Evolutionary conservation across 2,888 invertebrate genomes (phyloP).

Genomic region (Lasioglossum malachurum): DNA sequence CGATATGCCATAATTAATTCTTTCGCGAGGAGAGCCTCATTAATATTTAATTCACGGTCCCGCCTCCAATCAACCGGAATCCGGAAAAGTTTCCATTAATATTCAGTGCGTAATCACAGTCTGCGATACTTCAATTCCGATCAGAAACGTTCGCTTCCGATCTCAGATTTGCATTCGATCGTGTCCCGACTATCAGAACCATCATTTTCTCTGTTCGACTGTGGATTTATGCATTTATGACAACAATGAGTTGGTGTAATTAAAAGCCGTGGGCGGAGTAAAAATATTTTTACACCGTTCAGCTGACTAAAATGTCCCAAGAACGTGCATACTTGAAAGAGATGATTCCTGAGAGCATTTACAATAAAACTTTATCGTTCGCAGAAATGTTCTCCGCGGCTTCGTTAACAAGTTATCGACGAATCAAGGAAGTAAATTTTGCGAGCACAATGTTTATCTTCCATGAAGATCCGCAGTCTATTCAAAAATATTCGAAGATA

Average conservation of each 20-base stretch:
- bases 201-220: not conserved
- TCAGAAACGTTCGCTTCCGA: not conserved
- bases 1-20: slow-evolving; percentile 12
- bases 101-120: slow-evolving; percentile 35
- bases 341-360: no score
- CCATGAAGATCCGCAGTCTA: not conserved
- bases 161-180: not conserved
- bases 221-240: no score
- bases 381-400: not conserved
- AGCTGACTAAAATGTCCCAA: not conserved
- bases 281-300: not conserved
- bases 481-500: no score
- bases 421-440: not conserved
- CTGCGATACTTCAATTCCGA: slow-evolving; percentile 12
- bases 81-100: slow-evolving; percentile 36
- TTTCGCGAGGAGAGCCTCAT: slow-evolving; percentile 9
- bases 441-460: no score
- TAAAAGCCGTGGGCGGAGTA: not conserved
- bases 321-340: not conserved
- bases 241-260: no score
- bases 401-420: not conserved
- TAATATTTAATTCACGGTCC: slow-evolving; percentile 36
- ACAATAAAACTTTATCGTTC: not conserved
- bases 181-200: not conserved
- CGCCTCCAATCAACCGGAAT: slow-evolving; percentile 25